These are phyloP conservation scores for Poecilia latipinna DNA, from an alignment of 2,113 vertebrate genomes.

Conservation along the genomic window DNA sequence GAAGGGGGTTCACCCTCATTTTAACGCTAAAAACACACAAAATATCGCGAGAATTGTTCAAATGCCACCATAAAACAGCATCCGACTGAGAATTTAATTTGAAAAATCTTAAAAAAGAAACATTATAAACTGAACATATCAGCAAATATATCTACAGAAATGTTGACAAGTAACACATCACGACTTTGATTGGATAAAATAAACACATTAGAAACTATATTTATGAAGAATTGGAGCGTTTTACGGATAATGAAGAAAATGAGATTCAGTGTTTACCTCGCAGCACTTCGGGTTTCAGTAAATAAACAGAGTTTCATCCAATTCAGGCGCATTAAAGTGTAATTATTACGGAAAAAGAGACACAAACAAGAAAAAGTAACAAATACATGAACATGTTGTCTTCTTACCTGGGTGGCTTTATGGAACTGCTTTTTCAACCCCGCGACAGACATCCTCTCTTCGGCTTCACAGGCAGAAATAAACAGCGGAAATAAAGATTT, in stretches of 20 bases:
- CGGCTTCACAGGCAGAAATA: slow-evolving; percentile 2
- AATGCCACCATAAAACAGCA: too few relatives aligned
- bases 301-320: too few relatives aligned
- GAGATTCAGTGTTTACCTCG: not conserved
- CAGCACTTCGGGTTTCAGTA: not conserved
- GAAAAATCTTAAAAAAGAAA: not conserved
- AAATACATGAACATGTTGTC: not conserved
- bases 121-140: not conserved
- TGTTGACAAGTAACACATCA: not conserved
- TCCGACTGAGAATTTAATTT: not conserved
- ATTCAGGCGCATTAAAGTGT: too few relatives aligned
- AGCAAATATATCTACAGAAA: not conserved
- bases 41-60: slow-evolving; percentile 30
- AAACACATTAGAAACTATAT: not conserved
- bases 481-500: not conserved
- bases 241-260: not conserved
- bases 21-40: not conserved
- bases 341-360: not conserved
- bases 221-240: not conserved
- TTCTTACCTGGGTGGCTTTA: slow-evolving; percentile 85
- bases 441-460: slow-evolving; percentile 83
- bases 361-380: not conserved
- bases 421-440: slow-evolving; percentile 87
- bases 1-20: slow-evolving; percentile 26
- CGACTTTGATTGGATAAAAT: not conserved